Evolutionary conservation across 2,113 vertebrate genomes (phyloP), one percentile per base, ranked within the genome.

Genomic region (Parus major): DNA sequence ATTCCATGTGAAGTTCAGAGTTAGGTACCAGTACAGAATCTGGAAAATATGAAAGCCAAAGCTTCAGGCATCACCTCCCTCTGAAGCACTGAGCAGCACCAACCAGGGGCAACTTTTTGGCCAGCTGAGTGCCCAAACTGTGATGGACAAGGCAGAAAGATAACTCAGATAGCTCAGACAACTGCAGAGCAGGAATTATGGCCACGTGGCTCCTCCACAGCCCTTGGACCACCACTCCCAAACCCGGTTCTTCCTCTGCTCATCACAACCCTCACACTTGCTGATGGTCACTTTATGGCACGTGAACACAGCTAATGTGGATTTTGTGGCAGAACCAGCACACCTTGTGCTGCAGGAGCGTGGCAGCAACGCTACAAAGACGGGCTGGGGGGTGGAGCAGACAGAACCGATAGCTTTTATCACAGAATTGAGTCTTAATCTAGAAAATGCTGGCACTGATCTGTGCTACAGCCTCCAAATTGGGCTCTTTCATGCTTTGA

Each of bases 361-460:
- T 5, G 21, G 46, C 2, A 75, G 73, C 81, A 75, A 42, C 7
- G 56, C 65, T 59, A 3, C 78, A 50, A 5, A 31, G 60, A 78
- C 12, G 78, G 84, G 60, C 87, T 28, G 27, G 33, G 73, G 72
- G 52, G 68, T 4, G 35, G 14, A 68, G 36, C 66, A 73, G 33
- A 36, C n/a, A 85, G n/a, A 72, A 64, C n/a, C 9, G 13, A 52
- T 3, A 53, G 36, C 59, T 96, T 92, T 82, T 73, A 79, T 68
- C 63, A 82, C 44, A 76, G 70, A 95, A 85, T 9, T 76, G 70
- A 88, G 71, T 42, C 66, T 82, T 91, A 55, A 84, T 71, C 89
- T 53, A 29, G 59, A 24, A 76, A 94, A 77, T n/a, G 63, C 90
- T 53, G 66, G 50, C 85, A 94, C 52, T 52, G 78, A 82, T 87